These are phyloP conservation scores for Anthopleura xanthogrammica DNA, from an alignment of 92 coral and sea anemone genomes.

Conservation along the genomic window DNA sequence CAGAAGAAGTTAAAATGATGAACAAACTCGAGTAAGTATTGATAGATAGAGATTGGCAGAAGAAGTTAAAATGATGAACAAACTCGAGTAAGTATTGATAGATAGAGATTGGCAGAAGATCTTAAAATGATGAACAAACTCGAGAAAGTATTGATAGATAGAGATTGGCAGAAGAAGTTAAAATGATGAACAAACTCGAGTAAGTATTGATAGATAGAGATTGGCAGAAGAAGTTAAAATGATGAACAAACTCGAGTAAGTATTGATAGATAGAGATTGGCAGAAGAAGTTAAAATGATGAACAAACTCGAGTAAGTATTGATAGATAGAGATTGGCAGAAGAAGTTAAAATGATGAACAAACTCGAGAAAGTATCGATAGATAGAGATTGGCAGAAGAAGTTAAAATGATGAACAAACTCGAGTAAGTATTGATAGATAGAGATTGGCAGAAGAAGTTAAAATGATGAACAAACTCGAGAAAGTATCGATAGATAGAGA, in stretches of 20 bases:
- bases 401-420: background rate
- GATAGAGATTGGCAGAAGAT: too few relatives aligned
- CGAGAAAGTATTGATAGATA: background rate
- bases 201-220: background rate
- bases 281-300: background rate
- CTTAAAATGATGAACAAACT: background rate
- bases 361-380: background rate
- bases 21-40: background rate
- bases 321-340: too few relatives aligned
- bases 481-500: background rate
- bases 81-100: background rate
- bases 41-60: too few relatives aligned
- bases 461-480: background rate
- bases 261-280: too few relatives aligned
- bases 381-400: too few relatives aligned
- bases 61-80: background rate
- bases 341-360: background rate
- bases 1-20: background rate
- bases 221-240: background rate
- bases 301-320: background rate
- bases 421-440: background rate
- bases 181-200: background rate
- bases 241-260: background rate
- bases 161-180: background rate
- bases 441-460: background rate